These are phyloP conservation scores for Leucophenga maculata DNA, from an alignment of 2,888 invertebrate species.

Conservation along the genomic window DNA sequence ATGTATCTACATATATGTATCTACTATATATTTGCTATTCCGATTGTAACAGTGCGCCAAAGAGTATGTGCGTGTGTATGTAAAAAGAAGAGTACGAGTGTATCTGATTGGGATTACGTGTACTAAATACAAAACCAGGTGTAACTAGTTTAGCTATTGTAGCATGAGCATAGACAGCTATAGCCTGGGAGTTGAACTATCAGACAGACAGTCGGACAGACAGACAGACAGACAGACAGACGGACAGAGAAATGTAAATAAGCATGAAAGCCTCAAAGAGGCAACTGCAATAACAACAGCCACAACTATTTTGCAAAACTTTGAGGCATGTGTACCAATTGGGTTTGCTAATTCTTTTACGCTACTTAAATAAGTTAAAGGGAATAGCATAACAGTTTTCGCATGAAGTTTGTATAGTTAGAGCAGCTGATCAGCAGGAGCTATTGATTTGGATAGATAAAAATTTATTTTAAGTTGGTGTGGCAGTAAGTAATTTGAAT, in stretches of 20 bases:
- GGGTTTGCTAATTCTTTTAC: background rate
- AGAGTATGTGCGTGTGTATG: background rate
- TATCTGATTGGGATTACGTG: conserved; percentile 22
- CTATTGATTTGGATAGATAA: too few relatives aligned
- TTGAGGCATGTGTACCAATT: background rate
- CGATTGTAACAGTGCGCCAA: background rate
- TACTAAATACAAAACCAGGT: conserved; percentile 20
- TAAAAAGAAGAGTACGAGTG: too few relatives aligned
- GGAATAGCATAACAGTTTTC: too few relatives aligned
- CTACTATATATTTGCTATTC: background rate
- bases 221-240: too few relatives aligned
- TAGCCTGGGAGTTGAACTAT: too few relatives aligned
- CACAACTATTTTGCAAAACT: conserved; percentile 3
- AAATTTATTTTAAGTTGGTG: too few relatives aligned
- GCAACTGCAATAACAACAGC: conserved; percentile 2
- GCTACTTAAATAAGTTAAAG: too few relatives aligned
- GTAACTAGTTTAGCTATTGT: background rate
- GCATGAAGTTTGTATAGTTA: too few relatives aligned
- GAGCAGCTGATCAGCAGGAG: too few relatives aligned
- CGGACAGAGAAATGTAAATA: conserved; percentile 15
- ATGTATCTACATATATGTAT: too few relatives aligned
- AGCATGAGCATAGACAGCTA: background rate
- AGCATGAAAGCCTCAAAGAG: conserved; percentile 14
- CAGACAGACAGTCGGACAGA: background rate
- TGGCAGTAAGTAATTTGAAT: too few relatives aligned